phyloP scores from a whole-genome alignment of 2,113 vertebrate genomes.

The Cettia cetti region DNA sequence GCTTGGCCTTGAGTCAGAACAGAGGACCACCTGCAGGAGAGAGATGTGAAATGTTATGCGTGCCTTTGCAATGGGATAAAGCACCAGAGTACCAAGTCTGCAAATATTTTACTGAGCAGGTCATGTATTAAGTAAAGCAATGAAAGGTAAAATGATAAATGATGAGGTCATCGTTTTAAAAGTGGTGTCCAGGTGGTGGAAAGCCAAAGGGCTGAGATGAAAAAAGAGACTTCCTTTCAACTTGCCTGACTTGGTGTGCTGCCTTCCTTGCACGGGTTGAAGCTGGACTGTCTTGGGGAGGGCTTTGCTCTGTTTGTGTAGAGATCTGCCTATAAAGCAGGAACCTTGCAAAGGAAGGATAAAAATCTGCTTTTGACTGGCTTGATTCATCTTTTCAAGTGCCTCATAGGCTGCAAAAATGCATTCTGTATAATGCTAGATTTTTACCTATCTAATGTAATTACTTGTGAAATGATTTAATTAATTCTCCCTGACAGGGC shows the following conservation, averaged over 20 bases:
- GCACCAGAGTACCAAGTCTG: constrained; percentile 61
- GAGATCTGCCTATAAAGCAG: not conserved
- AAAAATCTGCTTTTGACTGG: not conserved
- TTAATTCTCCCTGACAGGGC: not conserved
- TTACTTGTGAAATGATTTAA: not conserved
- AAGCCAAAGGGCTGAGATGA: constrained; percentile 38
- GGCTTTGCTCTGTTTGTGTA: not conserved
- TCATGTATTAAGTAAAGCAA: constrained; percentile 69
- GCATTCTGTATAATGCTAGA: not conserved
- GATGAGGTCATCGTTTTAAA: constrained; percentile 62
- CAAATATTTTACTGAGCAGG: constrained; percentile 71
- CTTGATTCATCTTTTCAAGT: not conserved
- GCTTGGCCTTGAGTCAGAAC: constrained; percentile 58
- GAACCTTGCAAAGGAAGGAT: not conserved
- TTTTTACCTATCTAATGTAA: not conserved
- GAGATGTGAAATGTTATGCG: constrained; percentile 64
- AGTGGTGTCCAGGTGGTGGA: constrained; percentile 59
- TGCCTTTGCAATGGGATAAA: constrained; percentile 70
- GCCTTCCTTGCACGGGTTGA: not conserved
- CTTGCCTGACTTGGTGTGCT: not conserved
- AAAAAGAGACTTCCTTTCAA: constrained; percentile 46
- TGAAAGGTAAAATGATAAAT: constrained; percentile 73
- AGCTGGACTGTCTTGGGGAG: not conserved
- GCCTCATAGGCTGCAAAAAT: not conserved
- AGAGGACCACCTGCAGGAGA: constrained; percentile 66